A percentile compares a stretch with the other conserved stretches of the same genome.
Conservation (phyloP, 2,113 vertebrate genomes). For the Pogonocichla stellata region DNA sequence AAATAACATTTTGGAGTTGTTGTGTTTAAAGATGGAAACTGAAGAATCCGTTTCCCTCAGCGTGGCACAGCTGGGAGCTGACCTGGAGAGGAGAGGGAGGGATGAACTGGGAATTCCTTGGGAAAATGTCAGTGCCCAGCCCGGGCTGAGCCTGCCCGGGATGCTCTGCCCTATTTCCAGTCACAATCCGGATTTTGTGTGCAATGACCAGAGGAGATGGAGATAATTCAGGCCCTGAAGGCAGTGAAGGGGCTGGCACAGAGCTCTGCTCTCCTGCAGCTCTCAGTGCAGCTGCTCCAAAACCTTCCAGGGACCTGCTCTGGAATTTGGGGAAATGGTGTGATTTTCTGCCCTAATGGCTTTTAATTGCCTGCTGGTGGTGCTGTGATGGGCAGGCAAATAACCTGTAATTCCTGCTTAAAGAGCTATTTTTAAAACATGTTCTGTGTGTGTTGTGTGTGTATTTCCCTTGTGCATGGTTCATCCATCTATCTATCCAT, state of each 20-base stretch:
- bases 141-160: not conserved
- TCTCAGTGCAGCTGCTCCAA: not conserved
- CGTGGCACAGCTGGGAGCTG: not conserved
- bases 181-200: not conserved
- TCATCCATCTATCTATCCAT: not conserved
- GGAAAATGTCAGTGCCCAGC: not conserved
- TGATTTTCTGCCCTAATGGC: not conserved
- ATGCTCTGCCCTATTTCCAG: not conserved
- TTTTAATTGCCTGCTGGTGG: not conserved
- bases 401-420: not conserved
- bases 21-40: not conserved
- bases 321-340: not conserved
- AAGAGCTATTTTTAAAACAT: not conserved
- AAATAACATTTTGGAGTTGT: not conserved
- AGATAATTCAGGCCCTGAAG: not conserved
- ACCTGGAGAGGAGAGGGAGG: not conserved
- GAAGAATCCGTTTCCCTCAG: fast-evolving
- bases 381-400: not conserved
- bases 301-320: fast-evolving
- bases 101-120: not conserved
- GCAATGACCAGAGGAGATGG: not conserved
- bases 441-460: not conserved
- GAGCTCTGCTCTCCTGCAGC: not conserved
- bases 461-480: not conserved
- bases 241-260: not conserved